Conservation (phyloP, 2,113 vertebrate species). For the Paramisgurnus dabryanus region DNA sequence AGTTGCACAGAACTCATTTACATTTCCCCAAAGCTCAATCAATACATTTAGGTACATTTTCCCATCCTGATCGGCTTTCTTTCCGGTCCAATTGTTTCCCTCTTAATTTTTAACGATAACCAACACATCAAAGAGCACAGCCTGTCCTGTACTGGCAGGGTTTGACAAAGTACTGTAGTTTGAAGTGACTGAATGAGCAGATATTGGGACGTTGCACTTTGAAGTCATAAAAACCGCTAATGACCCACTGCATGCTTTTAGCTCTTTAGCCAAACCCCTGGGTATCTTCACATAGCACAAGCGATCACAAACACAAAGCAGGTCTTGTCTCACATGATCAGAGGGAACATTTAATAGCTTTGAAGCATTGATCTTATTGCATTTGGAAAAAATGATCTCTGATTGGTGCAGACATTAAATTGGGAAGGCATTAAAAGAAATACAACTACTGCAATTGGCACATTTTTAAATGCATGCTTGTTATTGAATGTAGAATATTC, state of each 20-base stretch:
- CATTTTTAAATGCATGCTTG: background rate
- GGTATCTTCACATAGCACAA: slow-evolving; percentile 31
- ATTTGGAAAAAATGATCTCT: background rate
- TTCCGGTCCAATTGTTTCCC: slow-evolving; percentile 5
- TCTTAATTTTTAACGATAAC: slow-evolving; percentile 16
- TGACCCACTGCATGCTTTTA: slow-evolving; percentile 49
- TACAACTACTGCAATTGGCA: background rate
- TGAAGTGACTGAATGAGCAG: slow-evolving; percentile 43
- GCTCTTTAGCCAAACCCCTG: slow-evolving; percentile 36
- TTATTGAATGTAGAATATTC: no score
- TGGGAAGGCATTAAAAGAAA: background rate
- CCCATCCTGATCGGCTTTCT: background rate
- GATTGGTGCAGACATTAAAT: background rate
- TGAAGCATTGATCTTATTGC: background rate
- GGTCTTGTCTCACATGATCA: slow-evolving; percentile 21
- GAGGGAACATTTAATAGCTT: background rate
- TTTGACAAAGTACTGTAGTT: slow-evolving; percentile 42
- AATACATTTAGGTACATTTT: background rate
- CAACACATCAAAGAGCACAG: slow-evolving; percentile 29
- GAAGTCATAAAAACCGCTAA: slow-evolving; percentile 55
- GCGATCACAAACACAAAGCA: background rate
- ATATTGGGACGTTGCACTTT: slow-evolving; percentile 48
- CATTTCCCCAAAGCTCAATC: background rate
- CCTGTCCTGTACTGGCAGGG: slow-evolving; percentile 35
- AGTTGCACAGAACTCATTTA: background rate